A percentile compares a stretch with the other conserved stretches of the same genome.
These are phyloP conservation scores for Macaria liturata DNA, from an alignment of 2,888 invertebrate species.

Conservation along the genomic window DNA sequence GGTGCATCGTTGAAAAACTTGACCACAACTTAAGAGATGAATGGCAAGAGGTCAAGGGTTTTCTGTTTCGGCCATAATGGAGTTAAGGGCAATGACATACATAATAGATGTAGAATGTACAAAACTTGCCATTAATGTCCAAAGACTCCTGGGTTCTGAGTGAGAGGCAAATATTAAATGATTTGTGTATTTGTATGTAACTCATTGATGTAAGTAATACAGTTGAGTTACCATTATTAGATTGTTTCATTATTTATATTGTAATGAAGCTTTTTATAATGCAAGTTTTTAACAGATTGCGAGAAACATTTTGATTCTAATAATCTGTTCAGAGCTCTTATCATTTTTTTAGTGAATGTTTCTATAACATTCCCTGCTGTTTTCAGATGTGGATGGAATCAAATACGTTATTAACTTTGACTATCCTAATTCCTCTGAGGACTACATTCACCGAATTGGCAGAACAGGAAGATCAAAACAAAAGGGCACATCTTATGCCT, in stretches of 20 bases:
- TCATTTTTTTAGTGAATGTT: constrained; percentile 15
- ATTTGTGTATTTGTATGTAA: constrained; percentile 70
- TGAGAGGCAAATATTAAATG: constrained; percentile 74
- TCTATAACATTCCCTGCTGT: constrained; percentile 24
- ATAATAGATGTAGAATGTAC: constrained; percentile 42
- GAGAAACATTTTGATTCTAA: background rate
- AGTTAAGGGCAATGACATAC: constrained; percentile 67
- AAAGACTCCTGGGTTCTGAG: constrained; percentile 81
- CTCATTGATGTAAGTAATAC: constrained; percentile 80
- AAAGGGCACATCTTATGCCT: constrained; percentile 96
- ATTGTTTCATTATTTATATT: constrained; percentile 37
- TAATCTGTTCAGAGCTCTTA: constrained; percentile 4
- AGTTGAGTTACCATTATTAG: constrained; percentile 68
- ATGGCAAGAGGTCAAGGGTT: constrained; percentile 81
- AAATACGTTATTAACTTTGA: constrained; percentile 98
- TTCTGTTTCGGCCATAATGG: constrained; percentile 81
- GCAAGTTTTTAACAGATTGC: constrained; percentile 7
- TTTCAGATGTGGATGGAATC: constrained; percentile 96
- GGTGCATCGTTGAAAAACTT: constrained; percentile 83
- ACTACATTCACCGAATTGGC: constrained; percentile 97
- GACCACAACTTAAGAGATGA: constrained; percentile 71
- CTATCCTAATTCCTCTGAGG: constrained; percentile 97
- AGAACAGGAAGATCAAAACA: constrained; percentile 94
- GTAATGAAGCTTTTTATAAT: constrained; percentile 15
- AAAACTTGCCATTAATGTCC: constrained; percentile 54